Base-by-base conservation (phyloP, 2,888 invertebrate genomes). In the Poecilobothrus nobilitatus region DNA sequence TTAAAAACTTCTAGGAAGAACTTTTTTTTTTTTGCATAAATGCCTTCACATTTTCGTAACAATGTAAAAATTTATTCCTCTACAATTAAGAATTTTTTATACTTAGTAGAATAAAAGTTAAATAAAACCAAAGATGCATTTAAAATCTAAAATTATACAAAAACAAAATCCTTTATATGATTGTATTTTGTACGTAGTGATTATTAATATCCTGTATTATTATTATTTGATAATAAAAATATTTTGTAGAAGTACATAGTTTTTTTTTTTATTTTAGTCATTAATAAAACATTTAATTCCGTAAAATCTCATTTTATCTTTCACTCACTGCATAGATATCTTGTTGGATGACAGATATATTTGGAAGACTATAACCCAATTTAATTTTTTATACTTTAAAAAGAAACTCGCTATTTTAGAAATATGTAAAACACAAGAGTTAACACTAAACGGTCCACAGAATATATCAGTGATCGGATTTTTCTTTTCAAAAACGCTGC, bases 1-100 rank as follows among this genome's bases (percentile, higher is more conserved):
- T n/a, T n/a, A n/a, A n/a, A n/a, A 27, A 27, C 27, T 27, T 27
- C 5, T 4, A 27, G 27, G 5, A 27, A 27, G 27, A 27, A 27
- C 27, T 27, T 27, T 27, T 27, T 27, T 8, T 37, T 66, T 68
- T 68, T 66, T 65, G 5, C 63, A 41, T 44, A 66, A 66, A 63
- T 34, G 27, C 34, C 37, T 53, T 41, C 15, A 67, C 27, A 67
- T n/a, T 44, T 63, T 41, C 27, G 15, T 41, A 53, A 41, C 27
- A 27, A 27, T 18, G 18, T 66, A 61, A 63, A 53, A 63, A 64
- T 53, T 63, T 27, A 53, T 53, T 18, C 53, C 53, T 53, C 53
- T 53, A 53, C 53, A 15, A 18, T 53, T 53, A 53, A 53, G 53
- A 18, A 53, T 12, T n/a, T 53, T 53, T 53, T 53, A 53, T 53